Conservation (phyloP, 1,140 invertebrate species). For the Solenopsis invicta region DNA sequence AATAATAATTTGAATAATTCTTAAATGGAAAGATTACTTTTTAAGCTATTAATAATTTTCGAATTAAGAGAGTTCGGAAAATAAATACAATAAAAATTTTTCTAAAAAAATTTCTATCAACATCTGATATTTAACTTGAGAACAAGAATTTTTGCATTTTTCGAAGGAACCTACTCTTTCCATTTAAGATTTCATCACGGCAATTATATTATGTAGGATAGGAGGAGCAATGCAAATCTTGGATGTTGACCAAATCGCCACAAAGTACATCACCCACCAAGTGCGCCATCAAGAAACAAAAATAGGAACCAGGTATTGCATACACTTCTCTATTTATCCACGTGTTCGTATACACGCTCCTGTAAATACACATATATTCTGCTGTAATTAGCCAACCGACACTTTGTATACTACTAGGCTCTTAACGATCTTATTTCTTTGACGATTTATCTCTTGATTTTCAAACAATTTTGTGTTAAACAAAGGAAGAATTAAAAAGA, state of each 20-base stretch:
- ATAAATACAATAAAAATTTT: neutral
- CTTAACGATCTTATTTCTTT: neutral
- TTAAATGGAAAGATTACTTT: neutral
- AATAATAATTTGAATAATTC: neutral
- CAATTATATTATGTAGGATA: neutral
- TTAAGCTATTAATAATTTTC: neutral
- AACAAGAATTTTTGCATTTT: neutral
- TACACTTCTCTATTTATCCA: constrained; percentile 12
- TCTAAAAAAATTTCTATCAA: neutral
- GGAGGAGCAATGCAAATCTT: constrained; percentile 50
- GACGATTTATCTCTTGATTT: neutral
- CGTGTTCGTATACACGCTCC: neutral
- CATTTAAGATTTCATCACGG: neutral
- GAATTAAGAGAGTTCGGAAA: neutral
- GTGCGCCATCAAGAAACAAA: constrained; percentile 45
- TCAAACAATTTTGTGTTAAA: neutral
- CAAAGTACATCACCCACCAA: constrained; percentile 18
- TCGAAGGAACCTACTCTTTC: neutral
- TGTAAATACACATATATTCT: neutral
- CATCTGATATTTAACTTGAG: neutral
- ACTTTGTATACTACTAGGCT: constrained; percentile 7
- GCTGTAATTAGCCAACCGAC: constrained; percentile 35
- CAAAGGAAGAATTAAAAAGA: neutral
- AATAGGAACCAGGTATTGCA: constrained; percentile 41
- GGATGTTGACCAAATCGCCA: constrained; percentile 58